Evolutionary conservation across 2,888 invertebrate genomes (phyloP).

Genomic region (Tiliacea citrago): DNA sequence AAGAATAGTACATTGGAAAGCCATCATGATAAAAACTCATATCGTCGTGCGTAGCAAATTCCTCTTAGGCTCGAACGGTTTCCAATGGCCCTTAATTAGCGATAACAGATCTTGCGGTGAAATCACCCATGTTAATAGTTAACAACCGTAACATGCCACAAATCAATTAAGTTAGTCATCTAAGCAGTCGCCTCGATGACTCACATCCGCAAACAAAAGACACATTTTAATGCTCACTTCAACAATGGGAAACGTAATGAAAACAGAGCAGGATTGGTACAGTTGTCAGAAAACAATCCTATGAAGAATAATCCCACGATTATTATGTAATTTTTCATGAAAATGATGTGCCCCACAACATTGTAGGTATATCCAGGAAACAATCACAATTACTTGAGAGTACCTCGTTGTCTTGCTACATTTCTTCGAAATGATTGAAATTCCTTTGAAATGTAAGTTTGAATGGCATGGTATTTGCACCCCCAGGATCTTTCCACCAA

Average conservation of each 20-base stretch:
- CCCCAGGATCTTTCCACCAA: constrained; percentile 31
- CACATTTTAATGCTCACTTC: constrained; percentile 65
- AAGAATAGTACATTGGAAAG: constrained; percentile 26
- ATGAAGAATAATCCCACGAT: constrained; percentile 63
- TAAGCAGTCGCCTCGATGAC: constrained; percentile 77
- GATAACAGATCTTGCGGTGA: constrained; percentile 71
- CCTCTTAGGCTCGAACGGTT: constrained; percentile 39
- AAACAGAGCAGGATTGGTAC: constrained; percentile 65
- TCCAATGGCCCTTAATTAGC: constrained; percentile 58
- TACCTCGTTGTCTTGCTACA: constrained; percentile 29
- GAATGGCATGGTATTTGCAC: constrained; percentile 16
- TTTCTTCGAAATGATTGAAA: constrained; percentile 45
- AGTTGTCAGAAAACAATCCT: constrained; percentile 56
- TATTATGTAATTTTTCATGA: constrained; percentile 62
- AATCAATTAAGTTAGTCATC: constrained; percentile 88
- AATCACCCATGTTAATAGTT: constrained; percentile 83
- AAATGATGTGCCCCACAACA: constrained; percentile 55
- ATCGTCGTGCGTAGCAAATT: constrained; percentile 51
- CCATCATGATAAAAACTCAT: constrained; percentile 42
- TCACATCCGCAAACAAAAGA: constrained; percentile 79
- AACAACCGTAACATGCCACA: constrained; percentile 85
- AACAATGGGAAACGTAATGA: constrained; percentile 70
- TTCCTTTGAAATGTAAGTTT: constrained; percentile 38
- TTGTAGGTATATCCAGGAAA: constrained; percentile 54
- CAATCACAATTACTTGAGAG: constrained; percentile 44